Conservation (phyloP, 2,888 invertebrate species). For the Erebia ligea region DNA sequence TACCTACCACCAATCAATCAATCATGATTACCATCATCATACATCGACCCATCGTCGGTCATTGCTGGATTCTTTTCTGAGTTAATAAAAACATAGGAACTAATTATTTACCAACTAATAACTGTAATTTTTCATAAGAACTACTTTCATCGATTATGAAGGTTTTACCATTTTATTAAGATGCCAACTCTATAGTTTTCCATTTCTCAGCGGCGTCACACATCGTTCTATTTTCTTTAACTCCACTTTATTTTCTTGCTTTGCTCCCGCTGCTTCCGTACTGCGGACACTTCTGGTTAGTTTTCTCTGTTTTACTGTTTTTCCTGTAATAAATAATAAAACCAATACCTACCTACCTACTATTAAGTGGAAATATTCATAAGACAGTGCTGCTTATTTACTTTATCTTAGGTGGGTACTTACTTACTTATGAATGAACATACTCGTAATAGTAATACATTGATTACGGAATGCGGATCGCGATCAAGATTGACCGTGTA, state of each 20-base stretch:
- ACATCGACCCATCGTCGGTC: too few species aligned
- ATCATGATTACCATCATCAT: too few species aligned
- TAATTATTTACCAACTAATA: too few species aligned
- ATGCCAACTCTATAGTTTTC: slow-evolving; percentile 52
- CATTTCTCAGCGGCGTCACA: slow-evolving; percentile 55
- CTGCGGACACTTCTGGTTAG: slow-evolving; percentile 81
- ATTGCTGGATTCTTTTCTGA: too few species aligned
- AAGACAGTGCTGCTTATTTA: slow-evolving; percentile 9
- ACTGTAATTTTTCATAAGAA: too few species aligned
- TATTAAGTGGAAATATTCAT: slow-evolving; percentile 6
- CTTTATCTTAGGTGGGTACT: neutral
- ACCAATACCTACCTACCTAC: slow-evolving; percentile 45
- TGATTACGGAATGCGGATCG: too few species aligned
- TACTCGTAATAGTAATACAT: too few species aligned
- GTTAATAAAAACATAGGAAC: too few species aligned
- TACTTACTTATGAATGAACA: neutral
- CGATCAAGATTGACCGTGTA: too few species aligned
- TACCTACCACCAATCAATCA: too few species aligned
- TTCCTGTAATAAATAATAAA: slow-evolving; percentile 81
- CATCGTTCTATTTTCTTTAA: slow-evolving; percentile 74
- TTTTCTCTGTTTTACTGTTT: slow-evolving; percentile 70
- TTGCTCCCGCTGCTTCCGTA: slow-evolving; percentile 77
- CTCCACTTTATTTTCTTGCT: slow-evolving; percentile 68
- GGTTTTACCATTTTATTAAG: neutral
- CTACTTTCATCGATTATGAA: too few species aligned